phyloP scores from a whole-genome alignment of 2,888 invertebrate genomes.

The Drosophila dives region DNA sequence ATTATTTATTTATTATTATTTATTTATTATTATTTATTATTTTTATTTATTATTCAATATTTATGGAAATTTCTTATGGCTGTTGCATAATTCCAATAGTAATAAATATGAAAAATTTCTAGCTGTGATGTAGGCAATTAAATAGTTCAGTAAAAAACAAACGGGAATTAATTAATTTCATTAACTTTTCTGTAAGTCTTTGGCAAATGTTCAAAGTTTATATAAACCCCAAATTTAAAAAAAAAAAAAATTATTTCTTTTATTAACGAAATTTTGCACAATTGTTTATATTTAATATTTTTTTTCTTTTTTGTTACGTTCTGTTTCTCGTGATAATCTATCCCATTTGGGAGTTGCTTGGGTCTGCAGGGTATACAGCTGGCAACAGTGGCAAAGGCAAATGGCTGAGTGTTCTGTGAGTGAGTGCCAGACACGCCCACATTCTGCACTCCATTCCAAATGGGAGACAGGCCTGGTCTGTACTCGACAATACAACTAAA shows the following conservation, averaged over 20 bases:
- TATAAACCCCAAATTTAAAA: not conserved
- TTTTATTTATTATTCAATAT: too few relatives aligned
- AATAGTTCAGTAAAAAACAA: not conserved
- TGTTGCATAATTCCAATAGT: not conserved
- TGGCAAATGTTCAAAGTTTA: not conserved
- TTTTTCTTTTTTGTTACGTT: not conserved
- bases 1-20: too few relatives aligned
- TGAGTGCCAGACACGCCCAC: slow-evolving; percentile 30
- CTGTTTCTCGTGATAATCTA: not conserved
- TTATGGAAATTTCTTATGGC: not conserved
- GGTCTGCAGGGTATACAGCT: slow-evolving; percentile 15
- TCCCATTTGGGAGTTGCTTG: not conserved
- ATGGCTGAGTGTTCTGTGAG: slow-evolving; percentile 16
- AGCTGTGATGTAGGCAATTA: slow-evolving; percentile 3
- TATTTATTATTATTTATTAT: too few relatives aligned
- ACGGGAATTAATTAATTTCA: not conserved
- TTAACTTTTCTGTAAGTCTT: not conserved
- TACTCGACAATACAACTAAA: slow-evolving; percentile 19
- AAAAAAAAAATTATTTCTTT: too few relatives aligned
- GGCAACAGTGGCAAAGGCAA: slow-evolving; percentile 1
- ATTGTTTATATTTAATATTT: too few relatives aligned
- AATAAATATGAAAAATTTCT: not conserved
- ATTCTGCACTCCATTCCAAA: slow-evolving; percentile 11
- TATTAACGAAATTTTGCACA: too few relatives aligned
- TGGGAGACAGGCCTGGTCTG: slow-evolving; percentile 48